These are phyloP conservation scores for Pavo muticus DNA, from an alignment of 2,113 vertebrate genomes.

Conservation along the genomic window DNA sequence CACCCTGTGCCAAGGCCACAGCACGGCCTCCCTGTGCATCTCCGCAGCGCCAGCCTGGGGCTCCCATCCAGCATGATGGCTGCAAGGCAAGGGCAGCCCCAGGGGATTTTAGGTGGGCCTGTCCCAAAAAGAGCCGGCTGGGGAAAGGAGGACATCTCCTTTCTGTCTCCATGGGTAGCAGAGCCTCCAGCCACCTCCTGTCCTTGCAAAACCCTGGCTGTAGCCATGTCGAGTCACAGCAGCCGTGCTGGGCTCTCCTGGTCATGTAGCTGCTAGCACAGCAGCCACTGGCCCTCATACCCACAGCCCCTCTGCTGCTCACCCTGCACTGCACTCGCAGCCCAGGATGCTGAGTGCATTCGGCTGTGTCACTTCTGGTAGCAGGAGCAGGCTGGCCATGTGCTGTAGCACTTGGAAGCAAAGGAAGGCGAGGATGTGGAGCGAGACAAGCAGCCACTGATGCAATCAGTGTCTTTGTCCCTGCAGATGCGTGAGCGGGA, in stretches of 20 bases:
- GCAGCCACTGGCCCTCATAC: not conserved
- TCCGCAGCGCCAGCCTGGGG: not conserved
- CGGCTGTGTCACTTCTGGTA: not conserved
- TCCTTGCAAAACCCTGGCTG: not conserved
- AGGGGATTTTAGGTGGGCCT: not conserved
- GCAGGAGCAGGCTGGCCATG: rapidly evolving
- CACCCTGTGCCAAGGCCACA: not conserved
- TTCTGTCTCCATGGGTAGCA: not conserved
- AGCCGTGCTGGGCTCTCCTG: not conserved
- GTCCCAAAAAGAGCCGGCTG: not conserved
- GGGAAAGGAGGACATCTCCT: not conserved
- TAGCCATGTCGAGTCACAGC: not conserved
- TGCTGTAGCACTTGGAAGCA: not conserved
- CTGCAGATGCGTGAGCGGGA: constrained; percentile 88
- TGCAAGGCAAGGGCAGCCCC: not conserved
- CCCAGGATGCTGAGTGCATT: not conserved
- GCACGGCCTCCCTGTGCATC: not conserved
- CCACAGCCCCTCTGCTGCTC: not conserved
- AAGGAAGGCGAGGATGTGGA: not conserved
- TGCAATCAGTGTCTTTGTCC: rapidly evolving
- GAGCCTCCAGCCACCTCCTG: not conserved
- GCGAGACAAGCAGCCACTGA: not conserved
- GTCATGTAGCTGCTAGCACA: not conserved
- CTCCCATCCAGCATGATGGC: not conserved
- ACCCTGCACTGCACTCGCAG: not conserved